phyloP scores from a whole-genome alignment of 2,113 vertebrate genomes.

The Pterophyllum scalare region DNA sequence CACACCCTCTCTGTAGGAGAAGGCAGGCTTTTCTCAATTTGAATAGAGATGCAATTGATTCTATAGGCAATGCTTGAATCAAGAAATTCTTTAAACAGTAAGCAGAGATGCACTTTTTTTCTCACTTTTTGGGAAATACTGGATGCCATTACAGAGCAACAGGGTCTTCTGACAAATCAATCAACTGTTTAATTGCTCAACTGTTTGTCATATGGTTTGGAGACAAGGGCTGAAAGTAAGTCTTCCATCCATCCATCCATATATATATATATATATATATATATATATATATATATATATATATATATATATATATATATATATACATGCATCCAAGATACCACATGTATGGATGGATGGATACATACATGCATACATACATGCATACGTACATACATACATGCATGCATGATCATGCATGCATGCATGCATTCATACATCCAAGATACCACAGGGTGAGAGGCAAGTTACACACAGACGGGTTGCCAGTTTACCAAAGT shows the following conservation, averaged over 20 bases:
- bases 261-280: too few species aligned
- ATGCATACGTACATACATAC: too few species aligned
- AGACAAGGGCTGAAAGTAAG: background rate
- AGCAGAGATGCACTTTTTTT: background rate
- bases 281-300: too few species aligned
- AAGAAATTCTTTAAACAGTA: background rate
- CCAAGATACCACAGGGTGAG: background rate
- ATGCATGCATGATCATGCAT: too few species aligned
- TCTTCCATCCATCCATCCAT: background rate
- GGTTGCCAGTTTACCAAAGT: background rate
- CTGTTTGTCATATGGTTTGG: background rate
- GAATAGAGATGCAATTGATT: background rate
- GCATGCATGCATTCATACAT: too few species aligned
- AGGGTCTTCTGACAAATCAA: fast-evolving
- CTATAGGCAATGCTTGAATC: background rate
- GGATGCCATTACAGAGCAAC: background rate
- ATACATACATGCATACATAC: too few species aligned
- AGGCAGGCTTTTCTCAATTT: background rate
- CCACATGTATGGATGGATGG: too few species aligned
- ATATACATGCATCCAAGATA: too few species aligned
- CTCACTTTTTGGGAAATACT: background rate
- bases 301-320: too few species aligned
- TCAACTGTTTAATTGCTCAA: background rate
- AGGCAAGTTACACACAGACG: background rate
- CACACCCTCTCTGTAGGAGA: background rate